Evolutionary conservation across 2,113 vertebrate species (phyloP), one percentile per base, ranked within the genome.

Genomic region (Antennarius striatus): DNA sequence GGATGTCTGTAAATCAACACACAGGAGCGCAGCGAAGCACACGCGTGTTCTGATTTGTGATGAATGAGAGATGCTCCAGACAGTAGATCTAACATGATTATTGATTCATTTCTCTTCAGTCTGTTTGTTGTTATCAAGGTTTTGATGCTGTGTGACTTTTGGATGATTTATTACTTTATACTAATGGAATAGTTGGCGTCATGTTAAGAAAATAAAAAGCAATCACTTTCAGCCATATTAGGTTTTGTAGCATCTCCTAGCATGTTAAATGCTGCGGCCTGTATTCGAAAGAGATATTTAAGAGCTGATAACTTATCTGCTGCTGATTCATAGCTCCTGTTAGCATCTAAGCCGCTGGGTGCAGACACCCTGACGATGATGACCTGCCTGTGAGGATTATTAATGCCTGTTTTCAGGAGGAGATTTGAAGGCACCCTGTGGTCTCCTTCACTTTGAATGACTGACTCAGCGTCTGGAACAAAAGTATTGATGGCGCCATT

Each of bases 361-460:
- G 46, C 73, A 66, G 68, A 71, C 79, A 62, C 48, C 60, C 73
- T 42, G 68, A 50, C 6, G 59, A 66, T 79, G 70, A 79, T 75
- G 61, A 76, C 65, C 72, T 84, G 81, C 70, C 77, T 2, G 15
- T 79, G 75, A 85, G 49, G 73, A 77, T 85, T 86, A 84, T 75
- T 71, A 63, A 73, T 77, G 62, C 58, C 40, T n/a, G 49, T 66
- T 74, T 76, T 77, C 66, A 71, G 69, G 71, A 50, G 64, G 46
- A 77, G 48, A 75, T 82, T 68, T 80, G 40, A 16, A 16, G 56
- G 63, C 63, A 64, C 53, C 22, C 4, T 47, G 32, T 3, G 32
- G 32, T 47, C 42, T 65, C 45, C 52, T 69, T 63, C 56, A 47
- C 43, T 60, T 62, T 7, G 13, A 76, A 60, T 39, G 42, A 53